phyloP scores from a whole-genome alignment of 2,113 vertebrate genomes.

The Chrysochloris asiatica region DNA sequence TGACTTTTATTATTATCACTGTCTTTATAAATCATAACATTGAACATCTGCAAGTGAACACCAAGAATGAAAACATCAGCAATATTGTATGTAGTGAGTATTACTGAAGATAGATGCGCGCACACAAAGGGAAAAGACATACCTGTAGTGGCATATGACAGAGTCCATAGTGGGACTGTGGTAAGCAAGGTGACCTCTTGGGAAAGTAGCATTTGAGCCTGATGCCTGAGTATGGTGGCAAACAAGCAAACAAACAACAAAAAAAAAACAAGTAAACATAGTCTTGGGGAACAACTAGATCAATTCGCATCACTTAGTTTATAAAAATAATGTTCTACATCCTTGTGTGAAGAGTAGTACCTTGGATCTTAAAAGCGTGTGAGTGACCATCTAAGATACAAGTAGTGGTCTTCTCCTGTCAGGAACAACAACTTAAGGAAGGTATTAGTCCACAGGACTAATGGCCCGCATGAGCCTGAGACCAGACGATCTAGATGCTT shows the following conservation, averaged over 20 bases:
- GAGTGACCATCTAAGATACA: not conserved
- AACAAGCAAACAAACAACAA: not conserved
- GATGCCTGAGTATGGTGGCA: not conserved
- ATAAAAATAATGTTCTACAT: not conserved
- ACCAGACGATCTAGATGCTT: no score
- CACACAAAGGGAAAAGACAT: no score
- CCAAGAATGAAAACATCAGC: no score
- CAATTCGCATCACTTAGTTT: not conserved
- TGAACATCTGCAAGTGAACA: no score
- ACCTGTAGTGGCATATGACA: not conserved
- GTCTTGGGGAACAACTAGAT: not conserved
- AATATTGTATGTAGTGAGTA: no score
- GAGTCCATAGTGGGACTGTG: not conserved
- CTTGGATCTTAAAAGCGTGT: not conserved
- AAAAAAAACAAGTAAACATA: no score
- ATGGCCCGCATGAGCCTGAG: no score
- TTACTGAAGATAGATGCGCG: no score
- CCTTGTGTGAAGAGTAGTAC: not conserved
- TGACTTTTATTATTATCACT: no score
- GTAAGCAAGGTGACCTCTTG: not conserved
- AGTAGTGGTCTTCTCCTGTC: not conserved
- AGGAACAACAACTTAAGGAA: not conserved
- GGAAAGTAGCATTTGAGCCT: not conserved
- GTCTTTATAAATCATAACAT: no score
- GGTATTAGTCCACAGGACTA: not conserved